Base-by-base conservation (phyloP, 2,797 vertebrate species). In the Lepilemur ruficaudatus region DNA sequence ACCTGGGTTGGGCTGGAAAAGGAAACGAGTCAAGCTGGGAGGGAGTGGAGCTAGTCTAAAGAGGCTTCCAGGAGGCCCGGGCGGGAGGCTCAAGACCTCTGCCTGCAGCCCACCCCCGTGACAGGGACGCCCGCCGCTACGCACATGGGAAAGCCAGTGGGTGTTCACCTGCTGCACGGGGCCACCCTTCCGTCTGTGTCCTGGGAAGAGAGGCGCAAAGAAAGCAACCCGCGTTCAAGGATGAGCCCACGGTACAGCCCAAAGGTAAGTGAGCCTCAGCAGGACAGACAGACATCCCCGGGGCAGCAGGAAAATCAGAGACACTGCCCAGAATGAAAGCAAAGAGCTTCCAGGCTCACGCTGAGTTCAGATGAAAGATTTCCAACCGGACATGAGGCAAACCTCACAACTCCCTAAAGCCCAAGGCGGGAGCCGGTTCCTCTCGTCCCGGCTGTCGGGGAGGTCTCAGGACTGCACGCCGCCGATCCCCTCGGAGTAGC, bases 1-100 rank as follows among this genome's bases (percentile, higher is more conserved):
- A 76, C 85, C 83, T 85, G 86, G 46, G 96, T 94, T 97, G 84
- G 73, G 94, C 96, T 55, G 94, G 89, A 28, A 88, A 80, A 88
- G 38, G 81, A 89, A 95, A 94, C 0, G 72, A 67, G 94, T 65
- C 92, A 78, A 32, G 85, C 78, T 18, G 8, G 15, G 69, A 69
- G 75, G 23, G 30, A 65, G 20, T 14, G 0, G 32, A 20, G 8
- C 28, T n/a, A n/a, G 3, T 43, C 50, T 9, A 48, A 43, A 25
- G 35, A 63, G 63, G 72, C n/a, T 55, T 92, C 63, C 75, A 9
- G 7, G 2, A 1, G 86, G 4, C 61, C 15, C 14, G 5, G 1
- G 46, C 50, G 43, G 6, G 76, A 13, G 17, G 28, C 30, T 28
- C 0, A 1, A 50, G 59, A 32, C 70, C 23, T 9, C 22, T 10